Evolutionary conservation across 2,888 invertebrate genomes (phyloP).

Genomic region (Drosophila fungiperda): DNA sequence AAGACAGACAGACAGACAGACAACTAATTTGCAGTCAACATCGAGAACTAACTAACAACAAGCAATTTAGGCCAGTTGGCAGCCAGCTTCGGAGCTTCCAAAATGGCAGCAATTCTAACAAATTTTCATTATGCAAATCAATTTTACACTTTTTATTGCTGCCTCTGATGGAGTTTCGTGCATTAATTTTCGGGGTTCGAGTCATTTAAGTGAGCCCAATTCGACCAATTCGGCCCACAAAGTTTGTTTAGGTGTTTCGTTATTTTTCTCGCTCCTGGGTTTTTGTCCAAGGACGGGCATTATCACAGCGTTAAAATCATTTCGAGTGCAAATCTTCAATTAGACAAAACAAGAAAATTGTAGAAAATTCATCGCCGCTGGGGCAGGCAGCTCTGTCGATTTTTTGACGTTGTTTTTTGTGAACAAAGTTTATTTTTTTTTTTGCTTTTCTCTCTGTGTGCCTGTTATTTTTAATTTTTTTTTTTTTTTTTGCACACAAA

Average conservation of each 20-base stretch:
- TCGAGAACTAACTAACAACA: conserved; percentile 66
- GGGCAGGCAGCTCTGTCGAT: conserved; percentile 19
- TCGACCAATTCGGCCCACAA: conserved; percentile 24
- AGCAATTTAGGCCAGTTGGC: conserved; percentile 47
- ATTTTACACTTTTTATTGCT: conserved; percentile 72
- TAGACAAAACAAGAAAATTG: conserved; percentile 59
- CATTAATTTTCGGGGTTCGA: conserved; percentile 47
- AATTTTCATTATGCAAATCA: conserved; percentile 80
- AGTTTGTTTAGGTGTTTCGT: conserved; percentile 53
- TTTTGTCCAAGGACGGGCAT: conserved; percentile 33
- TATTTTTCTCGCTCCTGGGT: conserved; percentile 20
- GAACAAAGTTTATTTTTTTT: conserved; percentile 28
- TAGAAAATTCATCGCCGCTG: conserved; percentile 43
- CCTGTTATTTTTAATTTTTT: conserved; percentile 26
- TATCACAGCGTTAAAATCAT: conserved; percentile 66
- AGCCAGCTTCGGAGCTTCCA: conserved; percentile 2
- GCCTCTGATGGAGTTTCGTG: conserved; percentile 57
- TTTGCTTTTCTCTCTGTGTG: conserved; percentile 9
- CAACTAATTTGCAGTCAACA: conserved; percentile 64
- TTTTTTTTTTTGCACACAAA: conserved; percentile 27
- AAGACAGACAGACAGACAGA: conserved; percentile 16
- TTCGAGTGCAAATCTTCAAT: conserved; percentile 77
- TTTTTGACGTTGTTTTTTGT: conserved; percentile 9
- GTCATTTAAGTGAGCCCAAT: conserved; percentile 54
- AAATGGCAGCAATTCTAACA: conserved; percentile 62